Evolutionary conservation across 1,140 invertebrate species (phyloP), one percentile per base, ranked within the genome.

Genomic region (Pectinophora gossypiella): DNA sequence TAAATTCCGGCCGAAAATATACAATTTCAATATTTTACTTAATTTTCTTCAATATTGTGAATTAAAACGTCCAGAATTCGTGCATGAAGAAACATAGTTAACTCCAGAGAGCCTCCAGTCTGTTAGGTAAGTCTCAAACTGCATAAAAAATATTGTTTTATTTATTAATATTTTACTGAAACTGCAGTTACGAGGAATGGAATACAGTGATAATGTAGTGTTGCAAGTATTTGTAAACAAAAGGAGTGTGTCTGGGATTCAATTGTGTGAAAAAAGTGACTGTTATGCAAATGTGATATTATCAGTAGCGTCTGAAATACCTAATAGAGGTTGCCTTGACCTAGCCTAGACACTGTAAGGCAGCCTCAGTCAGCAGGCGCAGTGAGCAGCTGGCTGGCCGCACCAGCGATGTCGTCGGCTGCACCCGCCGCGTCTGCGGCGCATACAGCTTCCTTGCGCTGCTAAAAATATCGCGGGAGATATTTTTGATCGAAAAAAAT

Each of bases 71-170:
- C 27, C 27, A 32, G 27, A n/a, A 32, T 32, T 3, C n/a, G n/a
- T n/a, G 9, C 9, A 32, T 12, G 6, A 12, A 12, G 9, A 32
- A n/a, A 1, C 27, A 12, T 9, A 1, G 27, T n/a, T 32, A 9
- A 9, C 9, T n/a, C n/a, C 27, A 32, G 9, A n/a, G 27, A 32
- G 27, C 43, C 23, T 15, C 32, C 54, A 69, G 23, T 65, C 54
- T 72, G 54, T 50, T 65, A 45, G 76, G 76, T 80, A 69, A 80
- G 76, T 40, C 16, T 10, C 6, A 12, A 15, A 40, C 10, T 40
- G n/a, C 16, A 13, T 76, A 44, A 40, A 12, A 10, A 27, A 47
- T 61, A 56, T 44, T 23, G n/a, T 48, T 40, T 48, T 54, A 49
- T 64, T 64, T 63, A 62, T 27, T 6, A 13, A 40, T 40, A 15